These are phyloP conservation scores for Urocitellus parryii DNA, from an alignment of 2,113 vertebrate species.

Conservation along the genomic window DNA sequence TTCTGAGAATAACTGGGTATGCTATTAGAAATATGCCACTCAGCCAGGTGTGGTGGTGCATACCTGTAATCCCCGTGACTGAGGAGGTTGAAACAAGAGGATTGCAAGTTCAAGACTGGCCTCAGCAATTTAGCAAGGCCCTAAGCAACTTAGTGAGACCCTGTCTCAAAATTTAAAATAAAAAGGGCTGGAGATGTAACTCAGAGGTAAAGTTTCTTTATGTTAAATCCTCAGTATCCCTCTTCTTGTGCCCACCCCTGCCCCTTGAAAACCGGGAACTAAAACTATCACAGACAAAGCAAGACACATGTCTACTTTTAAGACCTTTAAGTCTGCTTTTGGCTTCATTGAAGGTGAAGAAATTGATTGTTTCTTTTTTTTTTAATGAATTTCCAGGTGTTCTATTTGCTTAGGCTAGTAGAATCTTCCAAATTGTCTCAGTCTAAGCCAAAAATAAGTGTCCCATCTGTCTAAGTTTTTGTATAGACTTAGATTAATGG, in stretches of 20 bases:
- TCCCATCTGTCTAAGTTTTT: not conserved
- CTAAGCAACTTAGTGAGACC: too few species aligned
- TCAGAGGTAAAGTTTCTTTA: too few species aligned
- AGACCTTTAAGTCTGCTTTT: not conserved
- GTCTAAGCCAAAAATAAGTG: not conserved
- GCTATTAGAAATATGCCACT: too few species aligned
- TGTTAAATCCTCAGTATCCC: too few species aligned
- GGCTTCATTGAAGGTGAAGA: not conserved
- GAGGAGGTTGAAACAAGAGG: too few species aligned
- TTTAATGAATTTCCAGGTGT: not conserved
- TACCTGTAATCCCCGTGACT: too few species aligned
- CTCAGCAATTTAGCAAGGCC: too few species aligned
- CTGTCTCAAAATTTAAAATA: too few species aligned
- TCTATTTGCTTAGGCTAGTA: not conserved
- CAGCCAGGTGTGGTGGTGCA: too few species aligned
- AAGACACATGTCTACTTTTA: not conserved
- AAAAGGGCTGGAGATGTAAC: too few species aligned
- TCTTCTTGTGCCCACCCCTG: too few species aligned
- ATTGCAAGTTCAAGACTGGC: too few species aligned
- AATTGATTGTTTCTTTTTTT: not conserved
- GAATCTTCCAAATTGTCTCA: conserved; percentile 7
- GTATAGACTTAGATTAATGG: not conserved
- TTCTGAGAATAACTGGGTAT: not conserved
- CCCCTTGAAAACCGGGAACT: not conserved
- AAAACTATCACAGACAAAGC: not conserved